Conservation (phyloP, 2,888 invertebrate species). For the Platycheirus albimanus region DNA sequence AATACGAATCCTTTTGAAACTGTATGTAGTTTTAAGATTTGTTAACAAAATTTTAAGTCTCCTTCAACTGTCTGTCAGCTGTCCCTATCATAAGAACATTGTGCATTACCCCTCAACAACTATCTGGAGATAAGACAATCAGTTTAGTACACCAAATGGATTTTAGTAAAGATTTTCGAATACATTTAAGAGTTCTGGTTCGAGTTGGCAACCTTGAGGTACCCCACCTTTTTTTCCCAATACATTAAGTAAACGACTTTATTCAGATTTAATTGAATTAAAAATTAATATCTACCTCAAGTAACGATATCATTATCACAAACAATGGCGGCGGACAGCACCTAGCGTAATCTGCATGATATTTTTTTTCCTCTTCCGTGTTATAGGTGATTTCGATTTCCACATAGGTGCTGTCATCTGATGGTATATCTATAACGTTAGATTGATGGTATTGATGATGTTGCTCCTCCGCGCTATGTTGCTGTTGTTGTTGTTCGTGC, state of each 20-base stretch:
- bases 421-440: conserved; percentile 79
- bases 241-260: not conserved
- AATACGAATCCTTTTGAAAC: no score
- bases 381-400: conserved; percentile 69
- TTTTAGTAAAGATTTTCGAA: not conserved
- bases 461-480: no score
- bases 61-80: no score
- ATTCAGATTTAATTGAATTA: not conserved
- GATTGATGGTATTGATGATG: conserved; percentile 75
- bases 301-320: conserved; percentile 94
- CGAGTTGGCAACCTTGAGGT: not conserved
- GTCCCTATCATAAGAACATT: no score
- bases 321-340: conserved; percentile 98
- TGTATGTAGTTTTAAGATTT: no score
- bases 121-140: no score
- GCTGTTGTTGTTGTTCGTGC: not conserved
- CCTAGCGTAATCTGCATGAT: conserved; percentile 96
- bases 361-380: conserved; percentile 84
- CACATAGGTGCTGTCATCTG: conserved; percentile 71
- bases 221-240: not conserved
- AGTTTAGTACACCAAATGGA: not conserved
- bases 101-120: no score
- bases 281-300: conserved; percentile 89
- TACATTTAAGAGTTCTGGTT: not conserved
- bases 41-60: no score